phyloP scores from a whole-genome alignment of 2,888 invertebrate genomes.

The Oligia latruncula region DNA sequence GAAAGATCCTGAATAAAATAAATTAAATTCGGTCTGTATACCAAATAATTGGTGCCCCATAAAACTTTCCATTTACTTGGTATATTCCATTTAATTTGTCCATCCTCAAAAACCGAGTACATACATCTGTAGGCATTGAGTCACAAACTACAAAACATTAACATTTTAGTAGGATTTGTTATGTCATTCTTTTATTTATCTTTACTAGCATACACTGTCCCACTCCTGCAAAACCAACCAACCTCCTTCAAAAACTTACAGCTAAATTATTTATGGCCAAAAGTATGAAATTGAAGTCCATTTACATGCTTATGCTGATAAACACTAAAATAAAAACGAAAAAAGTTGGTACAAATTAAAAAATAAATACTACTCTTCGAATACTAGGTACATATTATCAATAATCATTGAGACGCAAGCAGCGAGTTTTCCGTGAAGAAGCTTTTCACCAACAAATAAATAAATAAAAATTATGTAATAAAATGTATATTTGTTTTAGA shows the following conservation, averaged over 20 bases:
- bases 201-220: neutral
- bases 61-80: neutral
- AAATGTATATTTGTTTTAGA: slow-evolving; percentile 65
- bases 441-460: neutral
- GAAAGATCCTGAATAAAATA: neutral
- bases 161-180: neutral
- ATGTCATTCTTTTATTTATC: neutral
- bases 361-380: neutral
- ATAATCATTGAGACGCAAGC: neutral
- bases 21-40: neutral
- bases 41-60: neutral
- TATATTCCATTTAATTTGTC: too few species aligned
- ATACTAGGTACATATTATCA: neutral
- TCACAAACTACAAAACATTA: neutral
- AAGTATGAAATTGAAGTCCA: neutral
- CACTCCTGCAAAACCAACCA: too few species aligned
- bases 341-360: neutral
- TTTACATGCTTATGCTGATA: neutral
- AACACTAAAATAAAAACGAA: neutral
- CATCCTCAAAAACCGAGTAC: neutral
- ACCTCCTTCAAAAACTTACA: neutral
- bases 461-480: neutral
- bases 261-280: neutral
- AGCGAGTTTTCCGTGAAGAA: neutral
- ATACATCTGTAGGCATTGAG: neutral